These are phyloP conservation scores for Crocidura indochinensis DNA, from an alignment of 2,797 vertebrate genomes.

Conservation along the genomic window DNA sequence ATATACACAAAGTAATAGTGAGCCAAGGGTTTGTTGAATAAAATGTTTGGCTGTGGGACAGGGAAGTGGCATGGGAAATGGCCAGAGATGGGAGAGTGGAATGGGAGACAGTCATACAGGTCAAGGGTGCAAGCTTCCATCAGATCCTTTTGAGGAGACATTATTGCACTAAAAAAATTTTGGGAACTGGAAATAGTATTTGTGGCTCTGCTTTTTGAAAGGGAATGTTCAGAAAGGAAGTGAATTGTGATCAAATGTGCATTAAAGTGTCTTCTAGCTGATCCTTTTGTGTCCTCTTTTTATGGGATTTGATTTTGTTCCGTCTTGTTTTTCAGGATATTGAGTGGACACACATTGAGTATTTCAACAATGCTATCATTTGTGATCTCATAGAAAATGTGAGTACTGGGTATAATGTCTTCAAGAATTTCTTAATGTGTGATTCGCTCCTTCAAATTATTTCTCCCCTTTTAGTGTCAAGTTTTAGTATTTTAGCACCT, in stretches of 20 bases:
- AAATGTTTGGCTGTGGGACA: constrained; percentile 92
- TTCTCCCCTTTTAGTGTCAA: background rate
- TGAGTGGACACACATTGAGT: constrained; percentile 99
- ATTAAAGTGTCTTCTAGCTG: background rate
- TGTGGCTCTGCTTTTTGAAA: constrained; percentile 40
- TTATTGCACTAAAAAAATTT: constrained; percentile 45
- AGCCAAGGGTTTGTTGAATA: constrained; percentile 88
- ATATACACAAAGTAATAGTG: constrained; percentile 89
- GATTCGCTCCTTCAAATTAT: background rate
- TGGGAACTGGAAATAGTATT: constrained; percentile 20
- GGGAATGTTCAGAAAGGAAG: background rate
- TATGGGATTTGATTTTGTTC: constrained; percentile 60
- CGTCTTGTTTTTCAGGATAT: constrained; percentile 93
- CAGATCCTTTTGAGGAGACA: constrained; percentile 63
- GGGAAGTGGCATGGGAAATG: constrained; percentile 97
- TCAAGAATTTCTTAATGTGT: constrained; percentile 9
- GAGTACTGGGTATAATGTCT: constrained; percentile 89
- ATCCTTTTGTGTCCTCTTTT: background rate
- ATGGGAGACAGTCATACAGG: constrained; percentile 80
- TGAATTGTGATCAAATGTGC: background rate
- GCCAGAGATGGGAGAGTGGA: constrained; percentile 90
- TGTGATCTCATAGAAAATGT: constrained; percentile 99
- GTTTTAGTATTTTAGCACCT: background rate
- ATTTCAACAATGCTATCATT: constrained; percentile 99
- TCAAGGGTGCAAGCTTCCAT: constrained; percentile 78